Evolutionary conservation across 2,888 invertebrate genomes (phyloP), one percentile per base, ranked within the genome.

Genomic region (Nyleta sp.): DNA sequence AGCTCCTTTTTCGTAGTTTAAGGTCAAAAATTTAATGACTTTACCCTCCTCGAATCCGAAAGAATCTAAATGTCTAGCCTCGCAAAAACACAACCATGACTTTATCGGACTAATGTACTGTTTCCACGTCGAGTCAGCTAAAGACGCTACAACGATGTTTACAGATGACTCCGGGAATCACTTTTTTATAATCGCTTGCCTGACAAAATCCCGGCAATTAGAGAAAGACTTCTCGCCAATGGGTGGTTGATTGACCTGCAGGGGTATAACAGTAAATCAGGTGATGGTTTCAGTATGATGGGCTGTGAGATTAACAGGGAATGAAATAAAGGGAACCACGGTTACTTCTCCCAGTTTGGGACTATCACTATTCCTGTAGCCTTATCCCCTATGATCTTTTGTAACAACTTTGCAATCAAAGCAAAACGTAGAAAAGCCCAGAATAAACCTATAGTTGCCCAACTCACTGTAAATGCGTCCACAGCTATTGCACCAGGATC

Each of bases 41-140:
- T 40, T 31, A 13, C 57, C 50, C 8, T 81, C 40, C 17, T 35
- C 22, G 31, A 60, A 11, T 22, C 46, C 7, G 33, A 62, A 77
- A 5, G n/a, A 38, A 31, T 33, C 64, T 55, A 42, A 55, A 13
- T 3, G 17, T 72, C 64, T 84, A 82, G 11, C 17, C 0, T 20
- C 18, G 17, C 42, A 59, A 60, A 80, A 86, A 2, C 65, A 13
- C 81, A 80, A 80, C 83, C 85, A 86, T 4, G 67, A 52, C 17
- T 70, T 81, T 2, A 42, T 17, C 17, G 18, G 17, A 42, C 42
- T 15, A 42, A 7, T 8, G 11, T 20, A 84, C 72, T 84, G 84
- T 40, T 80, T 83, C 10, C 81, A 18, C 6, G 85, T 85, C 0
- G 75, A 70, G 2, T 71, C 46, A 1, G 83, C 65, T 42, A 86